phyloP scores from a whole-genome alignment of 1,140 invertebrate species.

The Drosophila obscura region DNA sequence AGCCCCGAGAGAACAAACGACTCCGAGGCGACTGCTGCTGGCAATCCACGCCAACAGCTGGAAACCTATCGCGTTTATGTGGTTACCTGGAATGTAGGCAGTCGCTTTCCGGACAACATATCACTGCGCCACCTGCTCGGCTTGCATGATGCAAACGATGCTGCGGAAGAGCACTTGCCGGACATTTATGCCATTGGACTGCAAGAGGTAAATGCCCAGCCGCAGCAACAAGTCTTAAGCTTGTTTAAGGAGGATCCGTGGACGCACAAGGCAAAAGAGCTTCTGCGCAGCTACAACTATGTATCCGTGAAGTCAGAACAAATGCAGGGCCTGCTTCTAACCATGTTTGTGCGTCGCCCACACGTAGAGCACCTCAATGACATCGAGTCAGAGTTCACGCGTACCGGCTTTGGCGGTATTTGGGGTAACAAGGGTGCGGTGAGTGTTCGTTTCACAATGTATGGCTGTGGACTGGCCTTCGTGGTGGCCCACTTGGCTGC shows the following conservation, averaged over 20 bases:
- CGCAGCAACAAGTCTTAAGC: slow-evolving; percentile 92
- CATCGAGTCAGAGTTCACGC: slow-evolving; percentile 93
- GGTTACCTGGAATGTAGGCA: slow-evolving; percentile 94
- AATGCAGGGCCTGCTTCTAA: slow-evolving; percentile 91
- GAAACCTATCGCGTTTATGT: slow-evolving; percentile 86
- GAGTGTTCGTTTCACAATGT: slow-evolving; percentile 92
- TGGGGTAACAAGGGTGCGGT: slow-evolving; percentile 98
- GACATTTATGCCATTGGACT: slow-evolving; percentile 94
- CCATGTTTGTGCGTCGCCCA: slow-evolving; percentile 90
- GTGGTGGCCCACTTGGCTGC: slow-evolving; percentile 95
- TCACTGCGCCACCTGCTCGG: slow-evolving; percentile 89
- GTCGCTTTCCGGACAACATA: slow-evolving; percentile 88
- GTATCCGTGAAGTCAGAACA: slow-evolving; percentile 91
- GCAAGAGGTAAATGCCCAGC: slow-evolving; percentile 95
- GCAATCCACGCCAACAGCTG: slow-evolving; percentile 46
- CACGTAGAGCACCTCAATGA: slow-evolving; percentile 92
- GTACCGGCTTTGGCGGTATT: slow-evolving; percentile 94
- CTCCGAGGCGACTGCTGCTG: too few relatives aligned
- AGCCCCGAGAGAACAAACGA: too few relatives aligned
- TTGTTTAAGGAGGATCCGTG: slow-evolving; percentile 93
- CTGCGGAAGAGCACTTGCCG: slow-evolving; percentile 85
- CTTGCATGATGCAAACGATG: slow-evolving; percentile 85
- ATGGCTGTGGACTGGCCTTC: slow-evolving; percentile 93
- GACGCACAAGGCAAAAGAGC: slow-evolving; percentile 90
- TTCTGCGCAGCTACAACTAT: slow-evolving; percentile 89